Conservation (phyloP, 1,140 invertebrate genomes). For the Cydia pomonella region DNA sequence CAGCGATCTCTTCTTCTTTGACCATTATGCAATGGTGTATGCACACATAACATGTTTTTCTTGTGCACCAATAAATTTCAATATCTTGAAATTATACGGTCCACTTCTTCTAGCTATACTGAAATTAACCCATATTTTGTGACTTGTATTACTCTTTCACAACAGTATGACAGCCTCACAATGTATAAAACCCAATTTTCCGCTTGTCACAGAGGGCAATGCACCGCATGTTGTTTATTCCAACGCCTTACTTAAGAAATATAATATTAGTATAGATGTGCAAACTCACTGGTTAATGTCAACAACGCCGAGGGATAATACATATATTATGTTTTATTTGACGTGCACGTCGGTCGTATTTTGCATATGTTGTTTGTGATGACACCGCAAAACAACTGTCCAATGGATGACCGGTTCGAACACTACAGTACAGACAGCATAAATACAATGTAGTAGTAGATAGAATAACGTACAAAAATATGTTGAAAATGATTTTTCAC, state of each 20-base stretch:
- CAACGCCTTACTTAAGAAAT: neutral
- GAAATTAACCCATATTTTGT: no score
- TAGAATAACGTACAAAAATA: no score
- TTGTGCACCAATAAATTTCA: no score
- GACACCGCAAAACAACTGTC: neutral
- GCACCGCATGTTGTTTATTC: neutral
- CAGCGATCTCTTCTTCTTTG: no score
- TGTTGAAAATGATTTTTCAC: no score
- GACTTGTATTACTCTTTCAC: no score
- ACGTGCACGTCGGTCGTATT: neutral
- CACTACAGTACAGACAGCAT: neutral
- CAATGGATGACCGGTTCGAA: neutral
- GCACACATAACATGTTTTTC: no score
- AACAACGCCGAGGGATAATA: neutral
- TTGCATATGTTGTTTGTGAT: neutral
- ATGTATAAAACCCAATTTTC: neutral
- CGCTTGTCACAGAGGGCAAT: neutral
- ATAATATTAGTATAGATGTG: neutral
- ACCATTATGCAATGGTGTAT: no score
- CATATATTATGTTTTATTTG: neutral
- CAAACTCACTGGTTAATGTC: neutral
- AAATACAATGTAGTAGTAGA: no score
- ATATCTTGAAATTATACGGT: no score
- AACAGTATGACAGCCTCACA: no score
- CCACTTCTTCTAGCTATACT: no score